Evolutionary conservation across 1,140 invertebrate genomes (phyloP).

Genomic region (Drepana arcuata): DNA sequence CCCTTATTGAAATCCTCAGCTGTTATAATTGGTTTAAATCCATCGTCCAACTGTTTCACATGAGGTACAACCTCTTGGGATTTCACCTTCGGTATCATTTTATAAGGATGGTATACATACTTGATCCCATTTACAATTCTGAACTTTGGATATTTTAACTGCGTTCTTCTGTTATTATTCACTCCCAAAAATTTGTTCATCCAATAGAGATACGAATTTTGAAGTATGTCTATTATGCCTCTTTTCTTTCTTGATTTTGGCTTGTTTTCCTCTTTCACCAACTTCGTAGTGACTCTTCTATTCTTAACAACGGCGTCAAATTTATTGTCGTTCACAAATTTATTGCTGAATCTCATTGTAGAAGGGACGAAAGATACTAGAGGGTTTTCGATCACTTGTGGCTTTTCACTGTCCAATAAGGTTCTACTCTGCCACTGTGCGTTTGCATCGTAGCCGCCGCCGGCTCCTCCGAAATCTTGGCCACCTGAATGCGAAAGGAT

Average conservation of each 20-base stretch:
- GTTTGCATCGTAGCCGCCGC: constrained; percentile 59
- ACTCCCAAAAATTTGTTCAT: constrained; percentile 31
- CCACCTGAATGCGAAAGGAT: constrained; percentile 40
- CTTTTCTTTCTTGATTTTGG: not conserved
- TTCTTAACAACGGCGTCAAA: not conserved
- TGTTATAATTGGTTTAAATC: constrained; percentile 29
- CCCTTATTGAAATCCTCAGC: constrained; percentile 52
- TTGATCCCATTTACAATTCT: constrained; percentile 44
- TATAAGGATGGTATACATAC: constrained; percentile 39
- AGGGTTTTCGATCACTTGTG: constrained; percentile 18
- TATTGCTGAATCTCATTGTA: constrained; percentile 19
- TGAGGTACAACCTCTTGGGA: constrained; percentile 25
- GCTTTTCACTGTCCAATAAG: constrained; percentile 26
- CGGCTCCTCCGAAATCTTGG: constrained; percentile 41
- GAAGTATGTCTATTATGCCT: constrained; percentile 36
- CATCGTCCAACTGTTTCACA: constrained; percentile 25
- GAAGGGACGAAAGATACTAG: constrained; percentile 28
- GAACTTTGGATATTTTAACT: constrained; percentile 32
- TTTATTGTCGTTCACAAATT: not conserved
- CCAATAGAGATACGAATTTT: constrained; percentile 44
- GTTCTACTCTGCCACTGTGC: constrained; percentile 64
- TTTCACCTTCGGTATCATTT: constrained; percentile 26
- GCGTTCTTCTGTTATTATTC: constrained; percentile 17
- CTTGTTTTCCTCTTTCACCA: constrained; percentile 11
- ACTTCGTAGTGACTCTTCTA: too few species aligned